A percentile compares a stretch with the other conserved stretches of the same genome.
These are phyloP conservation scores for Dryas iulia DNA, from an alignment of 1,140 invertebrate species.

Conservation along the genomic window DNA sequence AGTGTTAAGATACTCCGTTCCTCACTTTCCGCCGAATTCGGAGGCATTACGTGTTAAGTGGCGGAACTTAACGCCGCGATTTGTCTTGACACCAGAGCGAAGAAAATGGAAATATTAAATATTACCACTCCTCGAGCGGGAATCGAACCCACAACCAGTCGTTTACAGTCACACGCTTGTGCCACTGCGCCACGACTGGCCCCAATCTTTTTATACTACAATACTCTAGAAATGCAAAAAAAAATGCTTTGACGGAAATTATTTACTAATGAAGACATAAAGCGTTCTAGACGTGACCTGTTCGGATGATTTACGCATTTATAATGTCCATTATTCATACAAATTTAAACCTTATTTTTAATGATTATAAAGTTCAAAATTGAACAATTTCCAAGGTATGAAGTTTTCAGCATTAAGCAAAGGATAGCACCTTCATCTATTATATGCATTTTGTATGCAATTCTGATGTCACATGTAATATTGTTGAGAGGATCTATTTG, in stretches of 20 bases:
- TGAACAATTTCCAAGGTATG: neutral
- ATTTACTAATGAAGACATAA: neutral
- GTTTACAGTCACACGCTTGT: no score
- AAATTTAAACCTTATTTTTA: neutral
- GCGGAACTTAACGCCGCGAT: no score
- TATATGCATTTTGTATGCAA: slow-evolving; percentile 27
- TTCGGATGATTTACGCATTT: slow-evolving; percentile 1
- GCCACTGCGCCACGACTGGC: no score
- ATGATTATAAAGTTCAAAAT: neutral
- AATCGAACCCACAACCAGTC: no score
- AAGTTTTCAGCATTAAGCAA: slow-evolving; percentile 2
- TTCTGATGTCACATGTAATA: slow-evolving; percentile 1
- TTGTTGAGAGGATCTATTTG: neutral
- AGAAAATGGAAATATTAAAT: no score
- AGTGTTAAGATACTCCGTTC: no score
- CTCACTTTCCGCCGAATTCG: no score
- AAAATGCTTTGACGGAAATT: neutral
- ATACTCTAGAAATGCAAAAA: no score
- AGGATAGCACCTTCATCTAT: slow-evolving; percentile 34
- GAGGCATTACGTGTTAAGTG: no score
- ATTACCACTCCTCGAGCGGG: no score
- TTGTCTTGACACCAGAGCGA: no score
- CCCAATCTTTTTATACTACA: no score
- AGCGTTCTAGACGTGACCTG: neutral
- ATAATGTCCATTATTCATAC: neutral